Conservation (phyloP, 2,113 vertebrate species). For the Pangasianodon hypophthalmus region DNA sequence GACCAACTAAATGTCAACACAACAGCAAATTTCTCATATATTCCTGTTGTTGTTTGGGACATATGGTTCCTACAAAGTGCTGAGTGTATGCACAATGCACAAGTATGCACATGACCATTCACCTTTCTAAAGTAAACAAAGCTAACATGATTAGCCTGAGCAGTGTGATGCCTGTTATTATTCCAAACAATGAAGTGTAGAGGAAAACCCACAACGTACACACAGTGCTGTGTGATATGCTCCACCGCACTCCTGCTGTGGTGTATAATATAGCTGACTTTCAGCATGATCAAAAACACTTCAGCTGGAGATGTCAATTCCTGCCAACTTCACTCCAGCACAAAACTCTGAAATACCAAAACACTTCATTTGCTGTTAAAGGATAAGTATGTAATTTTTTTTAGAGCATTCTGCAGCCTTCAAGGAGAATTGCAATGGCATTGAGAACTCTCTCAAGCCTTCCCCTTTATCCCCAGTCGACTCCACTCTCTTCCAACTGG, state of each 20-base stretch:
- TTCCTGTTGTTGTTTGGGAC: background rate
- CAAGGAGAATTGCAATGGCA: background rate
- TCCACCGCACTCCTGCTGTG: background rate
- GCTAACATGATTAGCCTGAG: constrained; percentile 51
- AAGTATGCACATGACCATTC: constrained; percentile 16
- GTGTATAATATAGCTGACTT: background rate
- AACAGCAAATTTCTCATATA: background rate
- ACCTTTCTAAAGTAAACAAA: constrained; percentile 61
- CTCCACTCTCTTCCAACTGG: background rate
- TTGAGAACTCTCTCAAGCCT: background rate
- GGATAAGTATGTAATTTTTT: background rate
- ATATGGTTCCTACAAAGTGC: too few relatives aligned
- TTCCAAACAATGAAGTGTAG: constrained; percentile 38
- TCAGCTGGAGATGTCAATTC: background rate
- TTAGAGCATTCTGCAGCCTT: background rate
- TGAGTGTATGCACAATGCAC: background rate
- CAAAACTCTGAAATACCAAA: background rate
- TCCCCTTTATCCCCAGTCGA: background rate
- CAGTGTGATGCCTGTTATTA: constrained; percentile 33
- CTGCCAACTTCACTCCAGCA: background rate
- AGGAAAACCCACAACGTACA: background rate
- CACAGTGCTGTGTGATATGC: background rate
- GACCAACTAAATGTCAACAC: background rate
- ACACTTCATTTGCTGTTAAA: background rate
- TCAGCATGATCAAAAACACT: background rate